Conservation (phyloP, 2,888 invertebrate species). For the Agrochola macilenta region DNA sequence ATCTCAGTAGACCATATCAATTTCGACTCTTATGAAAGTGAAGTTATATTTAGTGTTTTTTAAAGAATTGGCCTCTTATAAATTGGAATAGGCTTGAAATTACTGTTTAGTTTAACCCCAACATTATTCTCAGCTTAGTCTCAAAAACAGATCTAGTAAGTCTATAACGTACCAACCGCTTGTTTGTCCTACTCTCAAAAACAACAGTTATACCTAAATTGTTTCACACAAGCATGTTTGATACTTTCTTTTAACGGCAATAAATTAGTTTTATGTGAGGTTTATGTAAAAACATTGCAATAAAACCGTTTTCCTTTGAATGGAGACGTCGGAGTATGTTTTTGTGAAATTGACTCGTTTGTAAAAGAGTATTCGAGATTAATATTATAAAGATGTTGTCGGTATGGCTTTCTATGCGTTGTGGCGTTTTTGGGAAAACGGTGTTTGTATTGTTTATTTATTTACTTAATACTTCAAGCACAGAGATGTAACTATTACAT, state of each 20-base stretch:
- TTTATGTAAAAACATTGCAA: slow-evolving; percentile 84
- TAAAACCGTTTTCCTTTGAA: slow-evolving; percentile 79
- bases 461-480: no score
- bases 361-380: slow-evolving; percentile 45
- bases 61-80: background rate
- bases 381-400: slow-evolving; percentile 41
- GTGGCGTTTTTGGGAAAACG: background rate
- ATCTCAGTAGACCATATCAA: background rate
- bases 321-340: slow-evolving; percentile 72
- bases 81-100: background rate
- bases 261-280: slow-evolving; percentile 84
- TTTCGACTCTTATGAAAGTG: background rate
- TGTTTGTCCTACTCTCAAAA: slow-evolving; percentile 33
- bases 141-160: background rate
- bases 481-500: no score
- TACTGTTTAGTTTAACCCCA: background rate
- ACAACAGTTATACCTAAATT: slow-evolving; percentile 45
- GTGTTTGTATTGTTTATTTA: background rate
- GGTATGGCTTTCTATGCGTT: background rate
- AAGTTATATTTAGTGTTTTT: background rate
- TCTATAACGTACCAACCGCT: background rate
- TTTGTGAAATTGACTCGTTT: slow-evolving; percentile 68
- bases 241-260: slow-evolving; percentile 66
- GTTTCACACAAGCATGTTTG: slow-evolving; percentile 45
- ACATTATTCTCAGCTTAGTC: background rate